These are phyloP conservation scores for Bugula neritina DNA, from an alignment of 2,888 invertebrate genomes.

Conservation along the genomic window DNA sequence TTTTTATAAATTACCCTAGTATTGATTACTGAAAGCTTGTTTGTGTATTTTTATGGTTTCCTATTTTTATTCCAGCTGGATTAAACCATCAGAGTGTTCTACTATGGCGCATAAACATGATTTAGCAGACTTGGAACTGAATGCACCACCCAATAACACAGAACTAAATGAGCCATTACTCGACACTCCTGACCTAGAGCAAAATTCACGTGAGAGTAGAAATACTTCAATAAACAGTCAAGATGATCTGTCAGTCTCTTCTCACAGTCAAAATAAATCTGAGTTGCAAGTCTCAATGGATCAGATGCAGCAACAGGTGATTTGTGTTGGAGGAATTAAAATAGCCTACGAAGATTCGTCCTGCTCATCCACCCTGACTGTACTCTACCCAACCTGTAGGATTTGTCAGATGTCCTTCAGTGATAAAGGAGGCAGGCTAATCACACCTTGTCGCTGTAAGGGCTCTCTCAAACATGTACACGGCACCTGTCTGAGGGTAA, in stretches of 20 bases:
- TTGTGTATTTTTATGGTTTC: too few relatives aligned
- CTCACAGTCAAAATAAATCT: too few relatives aligned
- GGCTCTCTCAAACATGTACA: slow-evolving; percentile 58
- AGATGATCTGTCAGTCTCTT: too few relatives aligned
- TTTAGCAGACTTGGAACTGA: not conserved
- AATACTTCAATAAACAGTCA: not conserved
- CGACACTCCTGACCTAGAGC: not conserved
- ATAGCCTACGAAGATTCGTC: slow-evolving; percentile 2
- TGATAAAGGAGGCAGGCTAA: slow-evolving; percentile 41
- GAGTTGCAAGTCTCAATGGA: too few relatives aligned
- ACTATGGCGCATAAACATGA: not conserved
- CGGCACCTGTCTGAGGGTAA: slow-evolving; percentile 56
- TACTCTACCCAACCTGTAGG: slow-evolving; percentile 52
- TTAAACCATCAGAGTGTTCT: too few relatives aligned
- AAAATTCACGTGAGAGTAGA: not conserved
- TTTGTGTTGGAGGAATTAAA: not conserved
- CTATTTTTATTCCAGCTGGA: too few relatives aligned
- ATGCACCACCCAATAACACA: not conserved
- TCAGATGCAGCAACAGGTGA: not conserved
- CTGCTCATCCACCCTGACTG: slow-evolving; percentile 32
- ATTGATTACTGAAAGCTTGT: too few relatives aligned
- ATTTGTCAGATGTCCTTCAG: slow-evolving; percentile 55
- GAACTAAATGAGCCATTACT: not conserved
- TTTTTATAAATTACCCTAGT: too few relatives aligned
- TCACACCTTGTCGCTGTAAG: slow-evolving; percentile 58